These are phyloP conservation scores for Aphelinus atriplicis DNA, from an alignment of 1,140 invertebrate species.

Conservation along the genomic window DNA sequence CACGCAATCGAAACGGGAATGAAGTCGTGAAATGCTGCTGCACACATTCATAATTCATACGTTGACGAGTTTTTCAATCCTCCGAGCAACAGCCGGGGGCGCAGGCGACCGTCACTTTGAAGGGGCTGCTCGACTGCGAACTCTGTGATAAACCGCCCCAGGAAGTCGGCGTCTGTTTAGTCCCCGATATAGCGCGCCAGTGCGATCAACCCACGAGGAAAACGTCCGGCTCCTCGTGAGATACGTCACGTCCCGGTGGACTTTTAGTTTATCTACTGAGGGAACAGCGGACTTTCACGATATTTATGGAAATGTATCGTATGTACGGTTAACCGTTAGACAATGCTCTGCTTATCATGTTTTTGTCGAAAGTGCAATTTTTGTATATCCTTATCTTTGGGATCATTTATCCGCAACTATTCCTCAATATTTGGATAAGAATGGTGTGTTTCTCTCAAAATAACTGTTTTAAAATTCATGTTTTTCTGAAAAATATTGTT, in stretches of 20 bases:
- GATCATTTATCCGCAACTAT: no score
- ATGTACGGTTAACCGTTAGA: no score
- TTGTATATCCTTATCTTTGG: no score
- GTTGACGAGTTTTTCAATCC: background rate
- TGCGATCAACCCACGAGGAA: background rate
- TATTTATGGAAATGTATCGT: no score
- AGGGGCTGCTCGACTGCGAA: background rate
- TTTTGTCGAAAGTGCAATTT: no score
- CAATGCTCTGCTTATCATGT: no score
- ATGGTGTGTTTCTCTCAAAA: no score
- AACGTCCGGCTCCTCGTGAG: background rate
- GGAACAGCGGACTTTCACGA: no score
- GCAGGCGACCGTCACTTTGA: background rate
- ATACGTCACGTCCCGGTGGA: slow-evolving; percentile 1
- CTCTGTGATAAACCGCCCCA: slow-evolving; percentile 10
- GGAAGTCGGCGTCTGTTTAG: slow-evolving; percentile 1
- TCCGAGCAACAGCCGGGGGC: background rate
- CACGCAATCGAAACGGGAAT: background rate
- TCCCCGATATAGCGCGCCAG: background rate
- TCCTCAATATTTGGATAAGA: no score
- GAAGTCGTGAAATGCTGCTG: background rate
- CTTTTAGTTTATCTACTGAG: background rate
- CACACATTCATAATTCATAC: slow-evolving; percentile 8
- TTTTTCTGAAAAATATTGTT: no score
- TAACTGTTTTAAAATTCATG: no score